phyloP scores from a whole-genome alignment of 2,113 vertebrate genomes.

The Rhinolophus sinicus region DNA sequence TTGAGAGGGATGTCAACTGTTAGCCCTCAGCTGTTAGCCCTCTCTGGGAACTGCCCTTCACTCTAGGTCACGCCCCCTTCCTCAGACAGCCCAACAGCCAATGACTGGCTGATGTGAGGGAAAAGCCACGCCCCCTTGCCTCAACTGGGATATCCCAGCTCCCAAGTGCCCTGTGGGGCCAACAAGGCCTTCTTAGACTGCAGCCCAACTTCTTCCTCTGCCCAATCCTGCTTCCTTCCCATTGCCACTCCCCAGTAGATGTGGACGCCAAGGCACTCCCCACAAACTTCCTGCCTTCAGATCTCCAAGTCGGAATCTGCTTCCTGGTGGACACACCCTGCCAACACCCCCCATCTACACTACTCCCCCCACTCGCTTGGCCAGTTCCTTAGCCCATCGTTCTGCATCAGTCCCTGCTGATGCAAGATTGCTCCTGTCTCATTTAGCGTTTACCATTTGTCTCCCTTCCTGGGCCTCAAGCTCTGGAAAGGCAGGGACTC shows the following conservation, averaged over 20 bases:
- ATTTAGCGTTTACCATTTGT: neutral
- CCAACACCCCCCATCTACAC: neutral
- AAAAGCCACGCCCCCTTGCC: neutral
- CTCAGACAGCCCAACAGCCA: neutral
- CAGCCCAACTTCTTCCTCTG: neutral
- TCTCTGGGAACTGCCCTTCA: conserved; percentile 40
- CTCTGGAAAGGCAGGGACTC: neutral
- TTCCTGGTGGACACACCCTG: neutral
- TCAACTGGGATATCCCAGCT: neutral
- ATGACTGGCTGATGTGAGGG: fast-evolving
- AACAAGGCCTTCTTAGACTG: neutral
- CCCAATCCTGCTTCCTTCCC: neutral
- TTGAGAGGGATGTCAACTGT: conserved; percentile 57
- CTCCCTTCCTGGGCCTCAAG: neutral
- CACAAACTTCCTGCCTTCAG: neutral
- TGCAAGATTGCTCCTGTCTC: too few species aligned
- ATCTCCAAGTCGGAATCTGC: neutral
- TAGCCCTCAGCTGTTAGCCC: conserved; percentile 63
- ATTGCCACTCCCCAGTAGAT: neutral
- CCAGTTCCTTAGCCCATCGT: neutral
- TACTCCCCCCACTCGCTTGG: fast-evolving
- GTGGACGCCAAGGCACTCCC: neutral
- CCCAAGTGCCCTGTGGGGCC: neutral
- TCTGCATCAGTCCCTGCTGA: fast-evolving
- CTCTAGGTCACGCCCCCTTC: conserved; percentile 13